Evolutionary conservation across 2,888 invertebrate genomes (phyloP).

Genomic region (Phymatocera aterrima): DNA sequence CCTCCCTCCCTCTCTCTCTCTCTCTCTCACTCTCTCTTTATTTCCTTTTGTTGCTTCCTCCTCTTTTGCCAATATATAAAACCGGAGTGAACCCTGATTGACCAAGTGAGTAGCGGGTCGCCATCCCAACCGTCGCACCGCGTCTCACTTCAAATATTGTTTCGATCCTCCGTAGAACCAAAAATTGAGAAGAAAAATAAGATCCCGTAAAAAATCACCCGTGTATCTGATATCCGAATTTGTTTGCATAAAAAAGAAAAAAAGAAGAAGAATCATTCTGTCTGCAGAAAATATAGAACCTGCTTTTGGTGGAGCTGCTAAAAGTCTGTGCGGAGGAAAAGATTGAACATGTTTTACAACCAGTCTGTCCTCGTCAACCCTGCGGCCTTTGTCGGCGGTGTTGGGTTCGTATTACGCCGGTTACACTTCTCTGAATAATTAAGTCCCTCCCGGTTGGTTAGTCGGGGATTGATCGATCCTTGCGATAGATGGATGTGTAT

Average conservation of each 20-base stretch:
- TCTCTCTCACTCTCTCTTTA: too few relatives aligned
- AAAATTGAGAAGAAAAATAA: background rate
- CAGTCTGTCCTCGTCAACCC: slow-evolving; percentile 64
- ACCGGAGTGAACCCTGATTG: slow-evolving; percentile 48
- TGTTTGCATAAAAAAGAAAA: too few relatives aligned
- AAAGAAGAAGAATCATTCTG: too few relatives aligned
- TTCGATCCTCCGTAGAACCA: slow-evolving; percentile 39
- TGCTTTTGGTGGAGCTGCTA: too few relatives aligned
- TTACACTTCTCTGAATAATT: slow-evolving; percentile 40
- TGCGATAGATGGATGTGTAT: too few relatives aligned
- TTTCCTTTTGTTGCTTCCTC: too few relatives aligned
- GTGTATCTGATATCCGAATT: too few relatives aligned
- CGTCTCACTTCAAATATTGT: slow-evolving; percentile 70
- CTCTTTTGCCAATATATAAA: too few relatives aligned
- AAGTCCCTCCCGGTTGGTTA: slow-evolving; percentile 29
- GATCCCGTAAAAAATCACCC: background rate
- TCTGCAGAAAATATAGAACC: too few relatives aligned
- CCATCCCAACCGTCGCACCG: slow-evolving; percentile 64
- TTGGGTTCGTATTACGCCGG: slow-evolving; percentile 49
- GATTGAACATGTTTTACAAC: slow-evolving; percentile 64
- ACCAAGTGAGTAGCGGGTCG: slow-evolving; percentile 73
- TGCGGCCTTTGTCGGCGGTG: slow-evolving; percentile 66
- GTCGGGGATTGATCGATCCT: slow-evolving; percentile 30
- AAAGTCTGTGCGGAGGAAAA: background rate
- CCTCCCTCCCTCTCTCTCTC: too few relatives aligned